A percentile compares a stretch with the other conserved stretches of the same genome.
Conservation (phyloP, 2,113 vertebrate species). For the Merops nubicus region DNA sequence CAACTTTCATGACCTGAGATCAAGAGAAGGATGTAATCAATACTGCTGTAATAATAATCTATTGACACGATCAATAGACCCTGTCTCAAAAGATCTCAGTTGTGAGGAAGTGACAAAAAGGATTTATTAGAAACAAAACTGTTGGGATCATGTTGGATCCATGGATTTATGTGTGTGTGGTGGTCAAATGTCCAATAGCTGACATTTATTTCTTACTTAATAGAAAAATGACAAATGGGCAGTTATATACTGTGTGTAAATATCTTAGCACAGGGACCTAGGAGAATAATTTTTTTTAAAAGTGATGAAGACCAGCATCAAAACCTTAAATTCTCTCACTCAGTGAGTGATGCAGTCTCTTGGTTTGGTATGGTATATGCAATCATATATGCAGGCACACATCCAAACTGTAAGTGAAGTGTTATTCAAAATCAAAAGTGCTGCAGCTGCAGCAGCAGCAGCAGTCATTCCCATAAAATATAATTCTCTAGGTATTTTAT, state of each 20-base stretch:
- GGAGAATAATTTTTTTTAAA: not conserved
- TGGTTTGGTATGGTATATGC: not conserved
- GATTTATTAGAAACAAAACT: not conserved
- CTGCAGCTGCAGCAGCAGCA: not conserved
- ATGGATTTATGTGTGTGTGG: not conserved
- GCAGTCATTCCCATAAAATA: not conserved
- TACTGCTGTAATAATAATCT: not conserved
- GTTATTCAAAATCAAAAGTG: not conserved
- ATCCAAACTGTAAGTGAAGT: rapidly evolving
- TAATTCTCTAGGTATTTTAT: not conserved
- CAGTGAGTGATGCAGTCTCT: not conserved
- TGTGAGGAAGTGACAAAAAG: not conserved
- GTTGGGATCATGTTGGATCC: not conserved
- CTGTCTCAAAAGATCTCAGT: not conserved
- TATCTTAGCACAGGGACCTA: not conserved
- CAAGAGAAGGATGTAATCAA: not conserved
- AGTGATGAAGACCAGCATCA: not conserved
- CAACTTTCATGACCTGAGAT: not conserved
- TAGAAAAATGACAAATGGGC: not conserved
- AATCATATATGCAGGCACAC: not conserved
- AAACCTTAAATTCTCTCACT: not conserved
- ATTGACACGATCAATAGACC: not conserved
- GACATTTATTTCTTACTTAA: not conserved
- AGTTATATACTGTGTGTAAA: not conserved
- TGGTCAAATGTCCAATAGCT: not conserved